Base-by-base conservation (phyloP, 2,113 vertebrate species). In the Alligator sinensis region DNA sequence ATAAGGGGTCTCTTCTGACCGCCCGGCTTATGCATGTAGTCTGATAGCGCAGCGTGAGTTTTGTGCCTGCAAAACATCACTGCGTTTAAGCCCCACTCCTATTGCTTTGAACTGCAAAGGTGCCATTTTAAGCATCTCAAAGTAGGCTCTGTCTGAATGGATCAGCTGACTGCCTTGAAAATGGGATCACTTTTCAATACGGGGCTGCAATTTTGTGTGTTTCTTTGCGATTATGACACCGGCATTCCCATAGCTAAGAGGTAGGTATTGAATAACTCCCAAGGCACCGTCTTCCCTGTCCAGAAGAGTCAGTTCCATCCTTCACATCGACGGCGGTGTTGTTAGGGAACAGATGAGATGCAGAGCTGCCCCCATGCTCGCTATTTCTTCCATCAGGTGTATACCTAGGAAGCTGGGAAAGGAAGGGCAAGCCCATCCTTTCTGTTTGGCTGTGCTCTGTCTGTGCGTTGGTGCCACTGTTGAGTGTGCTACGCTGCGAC, bases 31-130 rank as follows among this genome's bases (percentile, higher is more conserved):
- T 60, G 59, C 30, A 17, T 0, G 3, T 18, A 8, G 38, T 1
- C 4, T 1, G 70, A 58, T 4, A 0, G 1, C n/a, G 61, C 57
- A 4, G 55, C 47, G 9, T 47, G 47, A 28, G 57, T 8, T 58
- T 15, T 54, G 54, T 3, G 58, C 0, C 2, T 3, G 64, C 1
- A 0, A 7, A 21, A 27, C 21, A 6, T 75, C 18, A 0, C 27
- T 24, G 60, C 61, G 30, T 5, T 0, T 4, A 22, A 66, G 9
- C 82, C 47, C 1, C 3, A 12, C 59, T 12, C 0, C 0, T 38
- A 47, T 4, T 10, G 47, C 22, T 1, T 3, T 34, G 57, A 55
- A 38, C 1, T 34, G 64, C 17, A 30, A 3, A 1, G 54, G 47
- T 54, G 64, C 54, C 60, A 1, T 1, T 76, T 55, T 2, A 2